Percentiles rank a stretch among this genome's conserved stretches.
phyloP scores from a whole-genome alignment of 1,140 invertebrate species.

The Zaprionus inermis region DNA sequence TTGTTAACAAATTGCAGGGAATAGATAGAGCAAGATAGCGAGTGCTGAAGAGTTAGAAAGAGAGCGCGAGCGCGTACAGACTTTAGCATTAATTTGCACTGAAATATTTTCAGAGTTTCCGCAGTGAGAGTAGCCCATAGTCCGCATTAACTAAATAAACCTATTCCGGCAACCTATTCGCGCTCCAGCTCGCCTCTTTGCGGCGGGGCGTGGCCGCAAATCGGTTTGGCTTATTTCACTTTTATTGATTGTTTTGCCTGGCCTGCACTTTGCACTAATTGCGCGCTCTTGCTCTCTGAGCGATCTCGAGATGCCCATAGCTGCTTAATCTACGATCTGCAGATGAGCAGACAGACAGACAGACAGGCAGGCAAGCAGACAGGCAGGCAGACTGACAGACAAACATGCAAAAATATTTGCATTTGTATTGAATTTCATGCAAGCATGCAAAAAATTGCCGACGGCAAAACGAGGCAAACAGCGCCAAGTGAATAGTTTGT shows the following conservation, averaged over 20 bases:
- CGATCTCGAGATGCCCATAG: no score
- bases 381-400: constrained; percentile 19
- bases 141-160: neutral
- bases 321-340: neutral
- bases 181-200: neutral
- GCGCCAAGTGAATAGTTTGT: constrained; percentile 7
- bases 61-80: neutral
- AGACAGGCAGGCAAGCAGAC: neutral
- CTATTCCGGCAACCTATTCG: neutral
- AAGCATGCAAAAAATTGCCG: constrained; percentile 59
- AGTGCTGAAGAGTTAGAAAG: neutral
- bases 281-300: neutral
- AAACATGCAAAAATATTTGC: constrained; percentile 49
- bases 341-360: neutral
- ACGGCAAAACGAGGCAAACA: constrained; percentile 55
- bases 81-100: neutral
- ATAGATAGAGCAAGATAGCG: neutral
- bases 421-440: constrained; percentile 61
- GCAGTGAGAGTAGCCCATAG: neutral
- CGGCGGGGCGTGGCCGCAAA: constrained; percentile 40
- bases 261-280: constrained; percentile 55
- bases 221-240: constrained; percentile 57
- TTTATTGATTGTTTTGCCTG: constrained; percentile 50
- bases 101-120: no score
- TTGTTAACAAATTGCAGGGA: constrained; percentile 10